Percentiles rank a stretch among this genome's conserved stretches.
These are phyloP conservation scores for Rhyacichthys aspro DNA, from an alignment of 2,797 vertebrate genomes.

Conservation along the genomic window DNA sequence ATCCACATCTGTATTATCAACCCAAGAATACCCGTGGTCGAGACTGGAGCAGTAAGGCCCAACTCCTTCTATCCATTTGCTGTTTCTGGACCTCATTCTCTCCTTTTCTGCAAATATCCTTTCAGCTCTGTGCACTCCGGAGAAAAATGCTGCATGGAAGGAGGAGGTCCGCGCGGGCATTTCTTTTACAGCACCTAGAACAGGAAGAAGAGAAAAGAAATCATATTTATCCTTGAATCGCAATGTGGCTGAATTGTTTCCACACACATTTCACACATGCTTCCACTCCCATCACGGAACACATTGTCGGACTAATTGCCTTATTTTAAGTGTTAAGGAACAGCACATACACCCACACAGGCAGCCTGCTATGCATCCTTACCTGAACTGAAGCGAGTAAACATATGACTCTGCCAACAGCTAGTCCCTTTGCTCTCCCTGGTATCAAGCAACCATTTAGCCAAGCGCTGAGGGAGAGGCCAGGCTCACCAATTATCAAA, in stretches of 20 bases:
- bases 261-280: constrained; percentile 34
- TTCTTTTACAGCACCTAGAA: constrained; percentile 63
- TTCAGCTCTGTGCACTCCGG: constrained; percentile 41
- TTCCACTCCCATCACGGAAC: constrained; percentile 38
- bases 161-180: constrained; percentile 51
- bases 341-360: constrained; percentile 19
- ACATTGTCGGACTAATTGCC: constrained; percentile 44
- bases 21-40: constrained; percentile 84
- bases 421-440: constrained; percentile 48
- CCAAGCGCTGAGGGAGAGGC: constrained; percentile 55
- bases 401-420: constrained; percentile 64
- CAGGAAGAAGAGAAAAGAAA: constrained; percentile 60
- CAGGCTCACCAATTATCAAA: constrained; percentile 75
- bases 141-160: constrained; percentile 44
- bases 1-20: constrained; percentile 85
- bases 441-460: constrained; percentile 71
- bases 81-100: constrained; percentile 33
- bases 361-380: constrained; percentile 46
- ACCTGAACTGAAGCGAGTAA: constrained; percentile 62
- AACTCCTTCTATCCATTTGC: constrained; percentile 38
- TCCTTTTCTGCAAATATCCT: constrained; percentile 32
- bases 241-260: constrained; percentile 32
- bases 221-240: constrained; percentile 53
- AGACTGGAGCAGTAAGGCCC: constrained; percentile 77
- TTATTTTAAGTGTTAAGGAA: constrained; percentile 29